Conservation (phyloP, 2,113 vertebrate genomes). For the Phylloscopus whistleri region DNA sequence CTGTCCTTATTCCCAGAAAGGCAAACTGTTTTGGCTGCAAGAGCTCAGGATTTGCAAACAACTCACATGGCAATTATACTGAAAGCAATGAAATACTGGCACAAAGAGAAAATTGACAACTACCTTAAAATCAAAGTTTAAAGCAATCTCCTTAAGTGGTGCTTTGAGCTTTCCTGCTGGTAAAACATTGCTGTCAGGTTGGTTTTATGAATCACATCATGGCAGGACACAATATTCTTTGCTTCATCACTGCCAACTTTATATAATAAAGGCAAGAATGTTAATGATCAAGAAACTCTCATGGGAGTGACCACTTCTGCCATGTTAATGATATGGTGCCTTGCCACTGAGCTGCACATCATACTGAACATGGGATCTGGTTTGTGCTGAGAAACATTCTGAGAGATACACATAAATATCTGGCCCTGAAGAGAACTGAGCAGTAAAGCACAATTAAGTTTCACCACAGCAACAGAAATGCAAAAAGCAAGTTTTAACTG, state of each 20-base stretch:
- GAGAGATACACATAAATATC: not conserved
- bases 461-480: not conserved
- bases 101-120: not conserved
- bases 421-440: not conserved
- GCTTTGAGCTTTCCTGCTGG: not conserved
- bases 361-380: not conserved
- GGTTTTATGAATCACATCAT: not conserved
- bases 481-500: not conserved
- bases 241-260: not conserved
- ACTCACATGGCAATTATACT: not conserved
- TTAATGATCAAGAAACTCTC: not conserved
- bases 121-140: not conserved
- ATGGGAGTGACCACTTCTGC: not conserved
- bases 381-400: not conserved
- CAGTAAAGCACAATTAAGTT: not conserved
- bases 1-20: not conserved
- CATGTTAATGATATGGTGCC: not conserved
- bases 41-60: not conserved
- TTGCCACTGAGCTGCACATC: not conserved
- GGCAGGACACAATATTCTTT: constrained; percentile 22
- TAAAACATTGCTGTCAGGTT: not conserved
- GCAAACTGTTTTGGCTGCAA: not conserved
- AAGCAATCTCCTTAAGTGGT: constrained; percentile 4
- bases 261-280: not conserved
- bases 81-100: not conserved